phyloP scores from a whole-genome alignment of 2,797 vertebrate species.

The Netta rufina region DNA sequence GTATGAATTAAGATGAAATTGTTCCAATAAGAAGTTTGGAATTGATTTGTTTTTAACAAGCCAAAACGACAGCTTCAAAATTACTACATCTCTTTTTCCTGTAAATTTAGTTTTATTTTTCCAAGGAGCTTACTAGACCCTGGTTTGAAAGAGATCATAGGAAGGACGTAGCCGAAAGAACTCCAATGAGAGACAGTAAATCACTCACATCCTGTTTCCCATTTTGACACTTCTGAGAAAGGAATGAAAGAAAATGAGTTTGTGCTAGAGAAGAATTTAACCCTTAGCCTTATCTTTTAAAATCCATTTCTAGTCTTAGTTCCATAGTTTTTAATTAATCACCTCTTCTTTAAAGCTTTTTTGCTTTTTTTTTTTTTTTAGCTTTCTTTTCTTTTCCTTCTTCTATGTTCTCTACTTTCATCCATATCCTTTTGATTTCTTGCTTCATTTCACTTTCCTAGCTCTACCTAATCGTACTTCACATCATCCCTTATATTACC shows the following conservation, averaged over 20 bases:
- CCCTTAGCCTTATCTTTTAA: not conserved
- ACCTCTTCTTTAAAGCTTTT: not conserved
- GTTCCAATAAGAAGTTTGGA: accelerated
- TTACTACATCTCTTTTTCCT: not conserved
- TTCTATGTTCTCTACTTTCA: not conserved
- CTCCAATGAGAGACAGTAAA: not conserved
- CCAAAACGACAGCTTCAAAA: not conserved
- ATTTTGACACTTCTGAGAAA: not conserved
- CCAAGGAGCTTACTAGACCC: not conserved
- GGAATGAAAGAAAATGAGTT: not conserved
- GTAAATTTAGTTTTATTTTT: not conserved
- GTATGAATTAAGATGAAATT: not conserved
- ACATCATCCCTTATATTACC: not conserved
- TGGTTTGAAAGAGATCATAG: not conserved
- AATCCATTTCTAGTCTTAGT: not conserved
- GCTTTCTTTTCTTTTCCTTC: not conserved
- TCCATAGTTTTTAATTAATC: not conserved
- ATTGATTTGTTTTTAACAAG: not conserved
- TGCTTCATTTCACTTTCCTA: not conserved
- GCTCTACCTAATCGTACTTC: not conserved
- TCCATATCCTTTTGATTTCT: not conserved
- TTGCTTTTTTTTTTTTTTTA: not conserved
- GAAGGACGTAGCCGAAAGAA: not conserved
- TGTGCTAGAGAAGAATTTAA: not conserved
- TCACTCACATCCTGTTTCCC: not conserved